These are phyloP conservation scores for Aramus guarauna DNA, from an alignment of 2,113 vertebrate species.

Conservation along the genomic window DNA sequence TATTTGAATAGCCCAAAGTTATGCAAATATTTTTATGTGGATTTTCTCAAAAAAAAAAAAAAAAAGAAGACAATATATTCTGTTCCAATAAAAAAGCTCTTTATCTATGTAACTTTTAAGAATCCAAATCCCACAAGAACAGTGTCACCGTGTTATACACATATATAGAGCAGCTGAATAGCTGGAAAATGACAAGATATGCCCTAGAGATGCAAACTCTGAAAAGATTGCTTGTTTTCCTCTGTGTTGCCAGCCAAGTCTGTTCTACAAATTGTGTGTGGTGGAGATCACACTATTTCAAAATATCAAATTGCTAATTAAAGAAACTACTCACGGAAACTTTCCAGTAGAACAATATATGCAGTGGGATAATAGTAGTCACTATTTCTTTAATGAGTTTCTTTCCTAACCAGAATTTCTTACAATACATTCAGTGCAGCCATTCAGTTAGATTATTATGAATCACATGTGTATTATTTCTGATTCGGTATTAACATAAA, in stretches of 20 bases:
- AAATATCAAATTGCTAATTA: slow-evolving; percentile 65
- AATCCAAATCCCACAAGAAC: slow-evolving; percentile 40
- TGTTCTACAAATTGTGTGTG: slow-evolving; percentile 32
- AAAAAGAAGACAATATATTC: background rate
- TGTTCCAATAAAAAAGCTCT: background rate
- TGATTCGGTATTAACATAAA: slow-evolving; percentile 51
- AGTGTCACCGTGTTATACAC: background rate
- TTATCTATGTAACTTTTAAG: slow-evolving; percentile 32
- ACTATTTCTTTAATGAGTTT: slow-evolving; percentile 64
- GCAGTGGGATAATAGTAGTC: slow-evolving; percentile 63
- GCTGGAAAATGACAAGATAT: slow-evolving; percentile 48
- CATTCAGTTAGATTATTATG: slow-evolving; percentile 61
- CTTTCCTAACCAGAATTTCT: slow-evolving; percentile 43
- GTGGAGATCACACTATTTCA: slow-evolving; percentile 50
- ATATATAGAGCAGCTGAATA: background rate
- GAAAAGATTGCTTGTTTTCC: slow-evolving; percentile 50
- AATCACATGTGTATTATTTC: slow-evolving; percentile 67
- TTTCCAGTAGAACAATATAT: slow-evolving; percentile 59
- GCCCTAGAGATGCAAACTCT: slow-evolving; percentile 45
- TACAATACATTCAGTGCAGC: slow-evolving; percentile 26
- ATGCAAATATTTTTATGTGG: slow-evolving; percentile 40
- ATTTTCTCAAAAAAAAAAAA: background rate
- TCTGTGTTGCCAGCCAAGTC: slow-evolving; percentile 40
- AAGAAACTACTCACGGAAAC: slow-evolving; percentile 52
- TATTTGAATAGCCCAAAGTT: slow-evolving; percentile 16